Conservation (phyloP, 2,797 vertebrate species). For the Anguilla obscura region DNA sequence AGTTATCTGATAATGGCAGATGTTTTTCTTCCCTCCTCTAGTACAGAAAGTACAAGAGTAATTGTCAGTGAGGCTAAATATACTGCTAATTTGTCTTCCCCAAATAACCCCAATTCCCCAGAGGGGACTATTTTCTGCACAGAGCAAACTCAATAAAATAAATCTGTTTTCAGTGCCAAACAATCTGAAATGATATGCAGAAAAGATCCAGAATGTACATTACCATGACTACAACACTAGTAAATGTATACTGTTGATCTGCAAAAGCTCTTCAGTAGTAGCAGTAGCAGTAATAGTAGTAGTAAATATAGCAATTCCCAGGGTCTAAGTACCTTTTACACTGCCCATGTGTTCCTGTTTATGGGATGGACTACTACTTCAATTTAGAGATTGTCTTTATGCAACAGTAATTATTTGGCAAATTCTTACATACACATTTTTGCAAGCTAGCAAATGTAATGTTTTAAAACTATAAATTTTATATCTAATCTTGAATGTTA, state of each 20-base stretch:
- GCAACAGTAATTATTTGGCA: too few relatives aligned
- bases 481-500: neutral
- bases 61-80: neutral
- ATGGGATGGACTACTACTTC: too few relatives aligned
- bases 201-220: neutral
- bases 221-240: neutral
- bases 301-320: neutral
- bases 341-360: too few relatives aligned
- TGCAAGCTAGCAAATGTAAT: too few relatives aligned
- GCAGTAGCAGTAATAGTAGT: neutral
- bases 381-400: too few relatives aligned
- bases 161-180: slow-evolving; percentile 35
- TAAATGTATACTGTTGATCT: neutral
- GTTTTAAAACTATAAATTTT: too few relatives aligned
- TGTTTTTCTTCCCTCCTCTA: neutral
- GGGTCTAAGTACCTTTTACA: too few relatives aligned
- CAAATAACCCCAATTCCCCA: neutral
- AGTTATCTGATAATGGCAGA: neutral
- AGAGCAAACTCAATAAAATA: slow-evolving; percentile 28
- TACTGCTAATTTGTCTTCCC: neutral
- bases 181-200: slow-evolving; percentile 23
- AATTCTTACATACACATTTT: too few relatives aligned
- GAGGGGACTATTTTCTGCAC: neutral
- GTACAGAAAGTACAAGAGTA: neutral
- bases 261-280: neutral